A percentile compares a stretch with the other conserved stretches of the same genome.
phyloP scores from a whole-genome alignment of 2,888 invertebrate genomes.

The Mesopsocus fuscifrons region DNA sequence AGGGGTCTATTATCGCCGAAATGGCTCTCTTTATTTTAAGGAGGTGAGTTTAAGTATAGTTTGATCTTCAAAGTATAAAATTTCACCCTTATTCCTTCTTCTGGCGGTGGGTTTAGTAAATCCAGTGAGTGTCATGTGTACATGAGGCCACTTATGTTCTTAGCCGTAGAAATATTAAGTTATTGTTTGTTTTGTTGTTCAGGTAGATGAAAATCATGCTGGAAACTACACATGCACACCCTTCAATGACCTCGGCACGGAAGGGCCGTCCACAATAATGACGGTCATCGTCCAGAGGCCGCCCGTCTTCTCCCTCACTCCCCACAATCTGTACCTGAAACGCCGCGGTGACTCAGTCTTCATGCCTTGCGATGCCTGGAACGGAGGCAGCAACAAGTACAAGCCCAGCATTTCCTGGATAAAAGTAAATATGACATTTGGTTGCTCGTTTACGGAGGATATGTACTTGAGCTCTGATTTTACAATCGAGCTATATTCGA shows the following conservation, averaged over 20 bases:
- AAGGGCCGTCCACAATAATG: constrained; percentile 66
- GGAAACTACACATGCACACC: constrained; percentile 86
- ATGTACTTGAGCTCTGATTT: too few species aligned
- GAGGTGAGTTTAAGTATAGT: constrained; percentile 34
- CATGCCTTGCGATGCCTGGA: constrained; percentile 63
- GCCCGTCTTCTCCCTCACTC: constrained; percentile 61
- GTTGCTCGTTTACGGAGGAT: too few species aligned
- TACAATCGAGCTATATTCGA: too few species aligned
- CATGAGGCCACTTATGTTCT: too few species aligned
- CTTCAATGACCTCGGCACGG: constrained; percentile 71
- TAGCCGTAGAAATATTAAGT: too few species aligned
- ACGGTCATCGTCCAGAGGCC: constrained; percentile 70
- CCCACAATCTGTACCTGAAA: constrained; percentile 65
- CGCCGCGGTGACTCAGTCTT: constrained; percentile 61
- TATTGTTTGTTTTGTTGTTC: too few species aligned
- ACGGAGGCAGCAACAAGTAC: constrained; percentile 43
- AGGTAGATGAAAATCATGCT: constrained; percentile 64
- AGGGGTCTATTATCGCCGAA: constrained; percentile 66
- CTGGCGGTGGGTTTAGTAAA: too few species aligned
- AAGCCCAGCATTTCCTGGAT: constrained; percentile 47
- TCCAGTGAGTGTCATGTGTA: too few species aligned
- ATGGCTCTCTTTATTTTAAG: constrained; percentile 66
- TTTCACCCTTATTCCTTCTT: too few species aligned
- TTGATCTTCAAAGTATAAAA: background rate
- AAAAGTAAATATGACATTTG: constrained; percentile 30